A percentile compares a stretch with the other conserved stretches of the same genome.
Evolutionary conservation across 2,113 vertebrate species (phyloP).

Genomic region (Megaptera novaeangliae): DNA sequence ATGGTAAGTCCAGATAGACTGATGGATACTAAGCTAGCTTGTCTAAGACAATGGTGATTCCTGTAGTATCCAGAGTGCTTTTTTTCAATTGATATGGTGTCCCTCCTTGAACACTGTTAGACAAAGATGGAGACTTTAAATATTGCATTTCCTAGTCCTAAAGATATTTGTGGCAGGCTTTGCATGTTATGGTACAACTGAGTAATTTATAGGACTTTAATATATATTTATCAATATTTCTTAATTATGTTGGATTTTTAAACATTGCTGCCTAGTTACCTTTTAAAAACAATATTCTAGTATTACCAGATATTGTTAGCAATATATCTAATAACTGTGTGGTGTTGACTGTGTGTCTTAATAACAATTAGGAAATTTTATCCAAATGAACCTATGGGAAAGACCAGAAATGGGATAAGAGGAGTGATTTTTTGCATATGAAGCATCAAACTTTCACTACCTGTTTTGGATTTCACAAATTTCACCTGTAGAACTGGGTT

Average conservation of each 20-base stretch:
- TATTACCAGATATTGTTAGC: not conserved
- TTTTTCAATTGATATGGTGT: not conserved
- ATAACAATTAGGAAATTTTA: not conserved
- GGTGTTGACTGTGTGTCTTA: not conserved
- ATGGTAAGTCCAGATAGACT: not conserved
- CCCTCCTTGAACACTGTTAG: not conserved
- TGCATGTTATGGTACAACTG: not conserved
- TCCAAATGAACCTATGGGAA: not conserved
- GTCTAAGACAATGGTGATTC: not conserved
- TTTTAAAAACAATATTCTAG: constrained; percentile 12
- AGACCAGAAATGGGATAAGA: not conserved
- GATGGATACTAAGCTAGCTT: not conserved
- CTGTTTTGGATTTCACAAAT: not conserved
- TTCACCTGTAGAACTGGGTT: not conserved
- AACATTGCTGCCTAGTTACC: not conserved
- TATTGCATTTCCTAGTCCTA: not conserved
- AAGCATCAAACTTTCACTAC: not conserved
- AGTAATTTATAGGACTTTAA: not conserved
- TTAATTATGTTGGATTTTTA: constrained; percentile 15
- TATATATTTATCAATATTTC: not conserved
- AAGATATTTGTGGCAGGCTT: not conserved
- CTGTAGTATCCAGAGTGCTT: not conserved
- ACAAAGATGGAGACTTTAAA: not conserved
- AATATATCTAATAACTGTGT: not conserved
- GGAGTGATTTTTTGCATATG: not conserved